A percentile compares a stretch with the other conserved stretches of the same genome.
phyloP scores from a whole-genome alignment of 2,113 vertebrate genomes.

The Colius striatus region DNA sequence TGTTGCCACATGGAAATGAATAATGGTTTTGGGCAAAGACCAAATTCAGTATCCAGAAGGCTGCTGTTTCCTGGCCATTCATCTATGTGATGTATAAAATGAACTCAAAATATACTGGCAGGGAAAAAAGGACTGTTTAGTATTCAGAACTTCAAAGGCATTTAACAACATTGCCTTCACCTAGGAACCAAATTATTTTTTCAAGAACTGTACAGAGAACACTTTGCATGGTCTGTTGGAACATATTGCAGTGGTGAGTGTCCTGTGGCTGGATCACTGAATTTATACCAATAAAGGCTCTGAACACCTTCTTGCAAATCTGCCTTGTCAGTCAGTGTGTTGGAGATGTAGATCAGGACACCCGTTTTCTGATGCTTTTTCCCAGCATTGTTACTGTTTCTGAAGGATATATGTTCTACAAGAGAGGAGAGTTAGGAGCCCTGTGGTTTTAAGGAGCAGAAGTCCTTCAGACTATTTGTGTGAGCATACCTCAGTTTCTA shows the following conservation, averaged over 20 bases:
- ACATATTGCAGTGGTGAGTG: neutral
- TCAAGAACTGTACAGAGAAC: constrained; percentile 31
- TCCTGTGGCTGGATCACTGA: neutral
- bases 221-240: neutral
- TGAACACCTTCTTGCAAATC: neutral
- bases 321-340: neutral
- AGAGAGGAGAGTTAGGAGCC: neutral
- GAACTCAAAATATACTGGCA: neutral
- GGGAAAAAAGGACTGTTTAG: constrained; percentile 12
- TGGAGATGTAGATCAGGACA: neutral
- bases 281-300: neutral
- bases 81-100: neutral
- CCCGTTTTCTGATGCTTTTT: neutral
- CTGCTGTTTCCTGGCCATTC: constrained; percentile 2
- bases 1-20: constrained; percentile 15
- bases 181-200: constrained; percentile 49
- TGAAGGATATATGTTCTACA: neutral
- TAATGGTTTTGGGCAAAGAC: constrained; percentile 39
- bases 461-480: neutral
- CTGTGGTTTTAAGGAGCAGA: neutral
- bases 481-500: neutral
- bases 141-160: constrained; percentile 32
- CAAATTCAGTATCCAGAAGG: constrained; percentile 37
- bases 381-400: neutral
- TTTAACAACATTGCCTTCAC: constrained; percentile 36